Evolutionary conservation across 1,140 invertebrate genomes (phyloP).

Genomic region (Tetramorium alpestre): DNA sequence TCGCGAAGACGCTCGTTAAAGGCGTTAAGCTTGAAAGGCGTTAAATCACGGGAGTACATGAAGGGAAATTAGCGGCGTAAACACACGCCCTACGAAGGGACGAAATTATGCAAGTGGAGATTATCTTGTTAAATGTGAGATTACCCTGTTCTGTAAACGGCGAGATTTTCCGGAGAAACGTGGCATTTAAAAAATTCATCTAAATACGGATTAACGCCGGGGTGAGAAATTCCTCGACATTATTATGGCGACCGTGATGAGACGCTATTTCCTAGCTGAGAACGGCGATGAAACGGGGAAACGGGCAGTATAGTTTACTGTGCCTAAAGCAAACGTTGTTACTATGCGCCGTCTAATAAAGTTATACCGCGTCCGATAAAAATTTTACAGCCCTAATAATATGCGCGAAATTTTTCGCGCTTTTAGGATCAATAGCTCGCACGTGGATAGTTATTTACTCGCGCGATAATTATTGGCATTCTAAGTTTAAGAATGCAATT

Average conservation of each 20-base stretch:
- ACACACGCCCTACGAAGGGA: not conserved
- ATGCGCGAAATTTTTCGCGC: conserved; percentile 4
- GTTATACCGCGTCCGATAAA: conserved; percentile 42
- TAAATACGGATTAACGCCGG: conserved; percentile 32
- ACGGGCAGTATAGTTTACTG: conserved; percentile 38
- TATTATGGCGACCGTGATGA: conserved; percentile 52
- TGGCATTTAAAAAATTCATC: conserved; percentile 28
- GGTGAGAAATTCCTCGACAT: conserved; percentile 33
- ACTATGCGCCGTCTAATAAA: conserved; percentile 28
- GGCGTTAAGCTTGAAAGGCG: not conserved
- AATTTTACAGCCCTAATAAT: conserved; percentile 22
- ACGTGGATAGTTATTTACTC: not conserved
- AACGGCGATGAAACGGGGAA: conserved; percentile 36
- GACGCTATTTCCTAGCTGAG: conserved; percentile 23
- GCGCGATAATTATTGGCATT: not conserved
- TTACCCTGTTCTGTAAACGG: conserved; percentile 3
- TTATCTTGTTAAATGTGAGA: conserved; percentile 23
- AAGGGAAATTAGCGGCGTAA: conserved; percentile 37
- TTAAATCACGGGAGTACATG: conserved; percentile 1
- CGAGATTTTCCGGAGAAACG: conserved; percentile 25
- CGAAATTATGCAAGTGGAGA: conserved; percentile 1
- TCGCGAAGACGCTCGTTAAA: conserved; percentile 6
- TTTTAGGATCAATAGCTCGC: conserved; percentile 9
- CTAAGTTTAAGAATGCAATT: not conserved
- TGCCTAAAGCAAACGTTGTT: conserved; percentile 37